These are phyloP conservation scores for Andinoacara biseriatus DNA, from an alignment of 2,113 vertebrate species.

Conservation along the genomic window DNA sequence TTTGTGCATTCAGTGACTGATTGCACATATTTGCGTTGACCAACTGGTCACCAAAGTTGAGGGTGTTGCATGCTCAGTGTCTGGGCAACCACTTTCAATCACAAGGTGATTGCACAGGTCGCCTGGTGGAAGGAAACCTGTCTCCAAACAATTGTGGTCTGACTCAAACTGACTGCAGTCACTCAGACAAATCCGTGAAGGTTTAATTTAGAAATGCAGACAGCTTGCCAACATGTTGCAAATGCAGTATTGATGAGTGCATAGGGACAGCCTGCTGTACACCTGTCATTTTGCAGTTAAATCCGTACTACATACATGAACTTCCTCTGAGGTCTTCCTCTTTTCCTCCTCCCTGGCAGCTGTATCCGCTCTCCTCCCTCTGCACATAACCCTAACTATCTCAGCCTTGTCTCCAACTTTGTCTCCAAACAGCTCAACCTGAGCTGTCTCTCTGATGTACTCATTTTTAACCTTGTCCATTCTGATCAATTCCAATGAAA, in stretches of 20 bases:
- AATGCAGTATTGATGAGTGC: too few relatives aligned
- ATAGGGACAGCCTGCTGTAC: too few relatives aligned
- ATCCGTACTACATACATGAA: too few relatives aligned
- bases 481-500: neutral
- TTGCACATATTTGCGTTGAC: too few relatives aligned
- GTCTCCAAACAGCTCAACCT: neutral
- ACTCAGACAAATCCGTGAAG: neutral
- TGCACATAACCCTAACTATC: too few relatives aligned
- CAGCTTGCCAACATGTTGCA: too few relatives aligned
- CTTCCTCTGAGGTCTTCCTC: too few relatives aligned
- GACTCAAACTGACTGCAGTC: neutral
- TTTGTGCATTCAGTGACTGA: too few relatives aligned
- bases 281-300: too few relatives aligned
- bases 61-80: neutral
- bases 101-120: neutral
- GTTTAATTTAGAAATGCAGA: neutral
- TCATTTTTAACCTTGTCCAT: neutral
- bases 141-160: neutral
- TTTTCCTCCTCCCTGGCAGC: too few relatives aligned
- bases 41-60: neutral
- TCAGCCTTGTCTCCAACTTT: too few relatives aligned
- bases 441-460: neutral
- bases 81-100: accelerated
- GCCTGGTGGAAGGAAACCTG: neutral
- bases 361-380: too few relatives aligned